A percentile compares a stretch with the other conserved stretches of the same genome.
Conservation (phyloP, 2,113 vertebrate genomes). For the Pelodiscus sinensis region DNA sequence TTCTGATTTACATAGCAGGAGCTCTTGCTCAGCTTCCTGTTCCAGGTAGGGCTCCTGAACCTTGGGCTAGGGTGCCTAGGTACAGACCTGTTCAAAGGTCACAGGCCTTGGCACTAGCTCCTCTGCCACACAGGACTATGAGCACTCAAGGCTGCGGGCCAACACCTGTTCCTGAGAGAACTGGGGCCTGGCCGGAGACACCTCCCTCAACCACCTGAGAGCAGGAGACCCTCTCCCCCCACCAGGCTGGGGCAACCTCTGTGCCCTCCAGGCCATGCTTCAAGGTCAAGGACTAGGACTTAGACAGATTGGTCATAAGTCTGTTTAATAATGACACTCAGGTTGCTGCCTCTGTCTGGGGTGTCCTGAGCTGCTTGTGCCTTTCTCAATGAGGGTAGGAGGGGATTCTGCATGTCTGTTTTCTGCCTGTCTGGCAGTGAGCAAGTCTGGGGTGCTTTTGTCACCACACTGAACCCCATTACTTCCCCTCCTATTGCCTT, state of each 20-base stretch:
- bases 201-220: background rate
- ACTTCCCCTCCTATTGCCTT: background rate
- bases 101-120: background rate
- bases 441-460: background rate
- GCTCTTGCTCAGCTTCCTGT: background rate
- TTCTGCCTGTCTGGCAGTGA: fast-evolving
- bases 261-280: too few species aligned
- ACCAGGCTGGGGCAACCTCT: background rate
- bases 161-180: background rate
- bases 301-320: background rate
- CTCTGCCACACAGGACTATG: background rate
- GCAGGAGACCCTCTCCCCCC: background rate
- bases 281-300: too few species aligned
- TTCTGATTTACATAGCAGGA: background rate
- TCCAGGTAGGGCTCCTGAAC: background rate
- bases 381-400: background rate
- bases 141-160: background rate
- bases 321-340: background rate
- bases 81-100: background rate
- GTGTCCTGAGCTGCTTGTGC: background rate
- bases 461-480: background rate
- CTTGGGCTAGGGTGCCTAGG: background rate
- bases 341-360: background rate
- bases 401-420: background rate
- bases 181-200: background rate